Conservation (phyloP, 2,113 vertebrate genomes). For the Rhea americana region DNA sequence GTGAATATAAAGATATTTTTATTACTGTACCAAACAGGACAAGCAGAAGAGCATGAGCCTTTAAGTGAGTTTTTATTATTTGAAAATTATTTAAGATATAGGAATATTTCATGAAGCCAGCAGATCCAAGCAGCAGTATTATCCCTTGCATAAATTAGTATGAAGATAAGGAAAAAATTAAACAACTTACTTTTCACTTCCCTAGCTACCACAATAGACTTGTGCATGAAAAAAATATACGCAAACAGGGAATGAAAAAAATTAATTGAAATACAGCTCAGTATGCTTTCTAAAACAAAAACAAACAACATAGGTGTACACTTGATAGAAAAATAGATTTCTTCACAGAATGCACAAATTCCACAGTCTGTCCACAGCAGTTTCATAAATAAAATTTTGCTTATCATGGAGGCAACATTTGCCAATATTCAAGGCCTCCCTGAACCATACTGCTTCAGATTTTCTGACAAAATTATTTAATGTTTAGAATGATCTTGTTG, state of each 20-base stretch:
- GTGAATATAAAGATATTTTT: background rate
- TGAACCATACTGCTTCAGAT: background rate
- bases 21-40: background rate
- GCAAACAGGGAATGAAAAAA: constrained; percentile 11
- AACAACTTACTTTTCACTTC: constrained; percentile 64
- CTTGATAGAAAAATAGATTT: background rate
- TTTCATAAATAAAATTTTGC: background rate
- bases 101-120: constrained; percentile 12
- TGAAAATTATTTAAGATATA: background rate
- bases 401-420: background rate
- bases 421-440: background rate
- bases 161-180: constrained; percentile 35
- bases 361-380: background rate
- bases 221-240: constrained; percentile 50
- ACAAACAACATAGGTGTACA: background rate
- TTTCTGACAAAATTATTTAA: background rate
- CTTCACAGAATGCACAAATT: background rate
- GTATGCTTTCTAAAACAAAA: background rate
- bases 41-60: background rate
- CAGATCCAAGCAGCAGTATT: constrained; percentile 28
- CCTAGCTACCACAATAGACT: constrained; percentile 33
- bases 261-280: constrained; percentile 14
- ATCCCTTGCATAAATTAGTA: constrained; percentile 51
- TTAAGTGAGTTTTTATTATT: background rate
- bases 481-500: background rate